These are phyloP conservation scores for Drosophila kuntzei DNA, from an alignment of 2,888 invertebrate species.

Conservation along the genomic window DNA sequence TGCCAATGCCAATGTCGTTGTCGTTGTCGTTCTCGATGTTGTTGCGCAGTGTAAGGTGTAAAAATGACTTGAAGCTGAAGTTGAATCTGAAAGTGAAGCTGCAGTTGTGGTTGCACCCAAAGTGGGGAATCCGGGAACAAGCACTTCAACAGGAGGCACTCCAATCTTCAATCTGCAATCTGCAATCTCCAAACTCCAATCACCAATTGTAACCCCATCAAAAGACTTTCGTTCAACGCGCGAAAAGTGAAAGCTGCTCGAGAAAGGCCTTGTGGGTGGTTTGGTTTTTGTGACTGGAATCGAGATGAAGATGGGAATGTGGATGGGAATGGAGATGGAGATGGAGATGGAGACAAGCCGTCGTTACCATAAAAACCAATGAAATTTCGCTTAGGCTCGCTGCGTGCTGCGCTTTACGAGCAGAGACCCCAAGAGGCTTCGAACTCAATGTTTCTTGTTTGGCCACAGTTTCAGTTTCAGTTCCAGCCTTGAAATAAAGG, in stretches of 20 bases:
- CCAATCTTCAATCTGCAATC: conserved; percentile 3
- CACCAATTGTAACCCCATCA: conserved; percentile 40
- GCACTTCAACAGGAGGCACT: conserved; percentile 16
- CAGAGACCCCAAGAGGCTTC: conserved; percentile 42
- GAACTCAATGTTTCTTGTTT: conserved; percentile 5
- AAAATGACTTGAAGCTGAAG: conserved; percentile 31
- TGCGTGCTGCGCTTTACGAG: conserved; percentile 74
- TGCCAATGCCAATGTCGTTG: conserved; percentile 12
- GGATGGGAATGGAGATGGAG: not conserved
- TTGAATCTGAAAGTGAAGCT: conserved; percentile 20
- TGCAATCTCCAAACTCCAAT: not conserved
- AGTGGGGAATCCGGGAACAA: conserved; percentile 22
- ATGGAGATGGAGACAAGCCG: conserved; percentile 12
- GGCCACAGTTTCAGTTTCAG: not conserved
- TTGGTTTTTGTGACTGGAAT: too few relatives aligned
- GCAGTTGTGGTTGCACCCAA: not conserved
- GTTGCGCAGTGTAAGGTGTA: conserved; percentile 47
- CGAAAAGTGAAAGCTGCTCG: conserved; percentile 57
- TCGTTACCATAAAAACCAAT: conserved; percentile 76
- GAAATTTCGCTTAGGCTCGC: conserved; percentile 75
- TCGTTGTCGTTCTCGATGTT: not conserved
- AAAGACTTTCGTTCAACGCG: conserved; percentile 27
- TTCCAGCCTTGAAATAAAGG: conserved; percentile 55
- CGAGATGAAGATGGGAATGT: not conserved
- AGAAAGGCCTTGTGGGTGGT: not conserved